Percentiles rank a stretch among this genome's conserved stretches.
phyloP scores from a whole-genome alignment of 2,797 vertebrate genomes.

The Girardinus metallicus region DNA sequence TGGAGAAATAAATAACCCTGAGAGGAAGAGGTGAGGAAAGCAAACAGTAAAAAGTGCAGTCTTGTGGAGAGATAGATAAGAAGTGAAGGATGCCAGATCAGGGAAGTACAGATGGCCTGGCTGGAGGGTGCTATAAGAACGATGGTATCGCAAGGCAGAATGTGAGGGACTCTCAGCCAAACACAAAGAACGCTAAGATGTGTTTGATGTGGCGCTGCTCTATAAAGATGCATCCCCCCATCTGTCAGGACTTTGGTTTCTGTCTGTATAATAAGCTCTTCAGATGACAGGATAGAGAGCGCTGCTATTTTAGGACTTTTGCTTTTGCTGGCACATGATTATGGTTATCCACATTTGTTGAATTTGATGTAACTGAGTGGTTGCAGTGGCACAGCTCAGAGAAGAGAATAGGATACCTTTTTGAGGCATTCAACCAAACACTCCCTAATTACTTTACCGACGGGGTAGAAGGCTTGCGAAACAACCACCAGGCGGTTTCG shows the following conservation, averaged over 20 bases:
- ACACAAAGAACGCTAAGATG: constrained; percentile 61
- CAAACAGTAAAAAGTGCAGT: constrained; percentile 14
- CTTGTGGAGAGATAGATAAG: constrained; percentile 37
- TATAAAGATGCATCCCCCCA: constrained; percentile 60
- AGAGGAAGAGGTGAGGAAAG: constrained; percentile 23
- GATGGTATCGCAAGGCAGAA: constrained; percentile 43
- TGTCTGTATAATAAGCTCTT: constrained; percentile 65
- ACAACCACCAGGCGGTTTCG: constrained; percentile 46
- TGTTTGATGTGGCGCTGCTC: constrained; percentile 61
- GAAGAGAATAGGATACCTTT: constrained; percentile 60
- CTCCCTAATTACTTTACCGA: constrained; percentile 71
- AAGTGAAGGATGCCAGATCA: constrained; percentile 42
- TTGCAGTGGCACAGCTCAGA: constrained; percentile 11
- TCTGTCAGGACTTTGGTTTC: constrained; percentile 68
- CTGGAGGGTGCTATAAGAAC: constrained; percentile 48
- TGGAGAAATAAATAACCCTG: constrained; percentile 7
- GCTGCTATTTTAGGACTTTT: constrained; percentile 68
- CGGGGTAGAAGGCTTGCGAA: constrained; percentile 64
- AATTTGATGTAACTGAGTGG: constrained; percentile 39
- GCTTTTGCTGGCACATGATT: constrained; percentile 54
- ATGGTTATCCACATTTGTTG: constrained; percentile 47
- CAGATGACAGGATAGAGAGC: constrained; percentile 65
- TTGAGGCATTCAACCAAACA: constrained; percentile 50
- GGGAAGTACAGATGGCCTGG: constrained; percentile 52
- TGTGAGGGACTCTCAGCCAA: constrained; percentile 53